phyloP scores from a whole-genome alignment of 2,888 invertebrate species.

The Icerya purchasi region DNA sequence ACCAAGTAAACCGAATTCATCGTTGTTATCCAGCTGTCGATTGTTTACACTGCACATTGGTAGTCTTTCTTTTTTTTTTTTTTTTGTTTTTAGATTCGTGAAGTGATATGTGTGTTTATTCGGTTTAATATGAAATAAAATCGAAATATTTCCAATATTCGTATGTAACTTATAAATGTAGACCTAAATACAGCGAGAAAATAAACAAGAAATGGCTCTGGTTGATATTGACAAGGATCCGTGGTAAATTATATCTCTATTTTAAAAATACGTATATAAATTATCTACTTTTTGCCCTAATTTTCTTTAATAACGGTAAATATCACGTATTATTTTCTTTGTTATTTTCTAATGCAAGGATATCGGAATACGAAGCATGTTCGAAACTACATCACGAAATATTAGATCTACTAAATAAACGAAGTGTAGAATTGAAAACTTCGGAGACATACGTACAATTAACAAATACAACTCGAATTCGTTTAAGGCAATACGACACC shows the following conservation, averaged over 20 bases:
- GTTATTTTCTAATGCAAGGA: conserved; percentile 26
- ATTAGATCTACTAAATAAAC: conserved; percentile 34
- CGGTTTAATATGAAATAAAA: too few species aligned
- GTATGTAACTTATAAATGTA: too few species aligned
- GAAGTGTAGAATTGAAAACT: conserved; percentile 31
- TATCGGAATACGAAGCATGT: conserved; percentile 41
- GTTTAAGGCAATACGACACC: conserved; percentile 37
- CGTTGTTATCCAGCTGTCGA: too few species aligned
- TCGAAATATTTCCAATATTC: too few species aligned
- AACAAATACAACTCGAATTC: conserved; percentile 35
- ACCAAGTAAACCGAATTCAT: too few species aligned
- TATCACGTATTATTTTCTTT: background rate
- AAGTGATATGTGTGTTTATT: too few species aligned
- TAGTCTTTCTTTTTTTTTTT: too few species aligned
- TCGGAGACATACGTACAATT: conserved; percentile 35
- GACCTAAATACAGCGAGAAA: too few species aligned
- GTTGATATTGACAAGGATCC: conserved; percentile 29
- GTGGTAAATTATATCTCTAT: conserved; percentile 24
- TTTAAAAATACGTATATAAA: background rate
- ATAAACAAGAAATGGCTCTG: conserved; percentile 29
- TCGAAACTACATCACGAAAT: conserved; percentile 39
- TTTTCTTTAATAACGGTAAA: background rate
- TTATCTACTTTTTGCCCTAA: background rate
- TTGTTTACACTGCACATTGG: too few species aligned
- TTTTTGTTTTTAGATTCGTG: too few species aligned